Evolutionary conservation across 1,140 invertebrate species (phyloP).

Genomic region (Hyposmocoma kahamanoa): DNA sequence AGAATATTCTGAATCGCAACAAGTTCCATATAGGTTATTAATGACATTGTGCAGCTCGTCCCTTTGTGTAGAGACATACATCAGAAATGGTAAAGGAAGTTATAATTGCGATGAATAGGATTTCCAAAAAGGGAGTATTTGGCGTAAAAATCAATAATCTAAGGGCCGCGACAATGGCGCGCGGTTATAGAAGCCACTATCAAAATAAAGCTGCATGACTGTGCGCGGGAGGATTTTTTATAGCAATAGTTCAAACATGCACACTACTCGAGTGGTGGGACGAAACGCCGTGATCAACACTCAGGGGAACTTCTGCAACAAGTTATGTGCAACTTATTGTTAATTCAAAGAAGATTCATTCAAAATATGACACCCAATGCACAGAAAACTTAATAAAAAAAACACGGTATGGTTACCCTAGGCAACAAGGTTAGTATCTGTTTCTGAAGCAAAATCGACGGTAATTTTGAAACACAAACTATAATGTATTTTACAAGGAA

Average conservation of each 20-base stretch:
- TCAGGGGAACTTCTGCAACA: background rate
- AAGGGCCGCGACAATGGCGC: conserved; percentile 52
- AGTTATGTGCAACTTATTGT: background rate
- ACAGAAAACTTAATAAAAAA: too few species aligned
- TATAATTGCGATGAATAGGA: conserved; percentile 57
- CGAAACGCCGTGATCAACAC: conserved; percentile 22
- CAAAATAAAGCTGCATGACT: conserved; percentile 63
- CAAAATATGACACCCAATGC: too few species aligned
- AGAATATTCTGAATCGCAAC: conserved; percentile 38
- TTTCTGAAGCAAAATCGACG: too few species aligned
- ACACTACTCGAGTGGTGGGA: conserved; percentile 36
- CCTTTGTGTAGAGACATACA: conserved; percentile 52
- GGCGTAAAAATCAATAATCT: conserved; percentile 72
- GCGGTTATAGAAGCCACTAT: conserved; percentile 62
- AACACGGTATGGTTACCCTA: too few species aligned
- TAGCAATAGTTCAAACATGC: conserved; percentile 19
- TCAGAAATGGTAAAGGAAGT: conserved; percentile 54
- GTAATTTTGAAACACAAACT: too few species aligned
- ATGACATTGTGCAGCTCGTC: conserved; percentile 51
- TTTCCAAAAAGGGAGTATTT: conserved; percentile 62
- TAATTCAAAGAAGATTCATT: too few species aligned
- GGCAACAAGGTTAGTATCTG: too few species aligned
- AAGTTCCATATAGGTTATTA: conserved; percentile 65
- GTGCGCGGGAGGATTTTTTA: conserved; percentile 65
- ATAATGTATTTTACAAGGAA: too few species aligned